These are phyloP conservation scores for Lordiphosa collinella DNA, from an alignment of 1,140 invertebrate species.

Conservation along the genomic window DNA sequence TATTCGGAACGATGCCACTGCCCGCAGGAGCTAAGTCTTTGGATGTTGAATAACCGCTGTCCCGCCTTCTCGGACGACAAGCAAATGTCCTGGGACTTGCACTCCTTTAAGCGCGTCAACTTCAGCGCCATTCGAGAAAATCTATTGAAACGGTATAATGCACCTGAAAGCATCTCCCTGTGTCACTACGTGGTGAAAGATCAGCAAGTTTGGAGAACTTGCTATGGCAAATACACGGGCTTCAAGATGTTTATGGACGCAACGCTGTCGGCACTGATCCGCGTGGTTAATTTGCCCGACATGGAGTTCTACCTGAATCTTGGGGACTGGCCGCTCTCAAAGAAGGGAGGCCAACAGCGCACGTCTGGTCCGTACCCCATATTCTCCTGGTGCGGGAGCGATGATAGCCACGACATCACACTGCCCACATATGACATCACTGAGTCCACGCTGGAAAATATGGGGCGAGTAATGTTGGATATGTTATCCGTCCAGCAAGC, in stretches of 20 bases:
- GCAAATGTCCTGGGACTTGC: conserved; percentile 89
- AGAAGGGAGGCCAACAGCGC: conserved; percentile 80
- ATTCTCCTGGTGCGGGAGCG: conserved; percentile 97
- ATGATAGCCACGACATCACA: conserved; percentile 91
- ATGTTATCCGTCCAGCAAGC: conserved; percentile 91
- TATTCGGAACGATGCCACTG: conserved; percentile 93
- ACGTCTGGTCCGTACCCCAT: conserved; percentile 85
- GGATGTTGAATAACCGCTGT: conserved; percentile 87
- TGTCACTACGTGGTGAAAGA: conserved; percentile 94
- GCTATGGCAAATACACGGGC: conserved; percentile 96
- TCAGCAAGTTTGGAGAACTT: conserved; percentile 92
- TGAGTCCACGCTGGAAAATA: conserved; percentile 93
- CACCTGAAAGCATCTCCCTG: conserved; percentile 88
- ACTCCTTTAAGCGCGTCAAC: conserved; percentile 85
- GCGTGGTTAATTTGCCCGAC: conserved; percentile 93
- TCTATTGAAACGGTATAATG: conserved; percentile 84
- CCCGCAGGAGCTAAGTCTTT: conserved; percentile 84
- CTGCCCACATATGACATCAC: conserved; percentile 98
- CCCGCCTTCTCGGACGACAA: conserved; percentile 80
- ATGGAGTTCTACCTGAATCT: conserved; percentile 95
- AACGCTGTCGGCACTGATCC: conserved; percentile 89
- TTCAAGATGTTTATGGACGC: conserved; percentile 98
- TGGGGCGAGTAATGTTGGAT: conserved; percentile 94
- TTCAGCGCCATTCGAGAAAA: conserved; percentile 85
- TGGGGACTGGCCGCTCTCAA: conserved; percentile 95